Percentiles rank a stretch among this genome's conserved stretches.
Conservation (phyloP, 2,797 vertebrate genomes). For the Urosaurus nigricauda region DNA sequence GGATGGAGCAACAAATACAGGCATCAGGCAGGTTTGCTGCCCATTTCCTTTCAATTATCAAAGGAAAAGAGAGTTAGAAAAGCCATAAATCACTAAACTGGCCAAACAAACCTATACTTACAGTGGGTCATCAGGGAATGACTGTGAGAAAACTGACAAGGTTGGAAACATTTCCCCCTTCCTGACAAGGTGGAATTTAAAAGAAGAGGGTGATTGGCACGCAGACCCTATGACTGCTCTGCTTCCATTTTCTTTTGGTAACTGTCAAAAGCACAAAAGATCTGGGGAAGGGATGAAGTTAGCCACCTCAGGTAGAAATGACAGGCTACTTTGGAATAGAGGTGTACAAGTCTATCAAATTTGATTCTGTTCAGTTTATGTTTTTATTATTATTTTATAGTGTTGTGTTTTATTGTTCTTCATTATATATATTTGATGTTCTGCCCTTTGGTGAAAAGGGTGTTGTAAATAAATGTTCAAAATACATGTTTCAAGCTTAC, state of each 20-base stretch:
- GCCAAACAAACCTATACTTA: neutral
- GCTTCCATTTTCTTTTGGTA: neutral
- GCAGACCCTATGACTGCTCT: neutral
- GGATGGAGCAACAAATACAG: neutral
- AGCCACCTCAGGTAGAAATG: neutral
- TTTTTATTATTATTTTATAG: too few relatives aligned
- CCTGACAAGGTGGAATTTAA: neutral
- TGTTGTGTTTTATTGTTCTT: too few relatives aligned
- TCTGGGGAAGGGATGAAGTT: neutral
- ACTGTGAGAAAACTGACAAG: neutral
- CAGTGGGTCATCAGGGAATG: neutral
- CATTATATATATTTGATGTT: too few relatives aligned
- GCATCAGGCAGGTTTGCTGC: neutral
- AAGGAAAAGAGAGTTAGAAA: conserved; percentile 10
- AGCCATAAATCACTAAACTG: neutral
- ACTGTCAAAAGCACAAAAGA: neutral
- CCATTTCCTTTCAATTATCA: conserved; percentile 27
- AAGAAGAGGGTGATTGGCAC: neutral
- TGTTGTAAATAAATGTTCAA: too few relatives aligned
- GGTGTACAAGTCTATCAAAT: too few relatives aligned
- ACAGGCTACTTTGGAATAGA: neutral
- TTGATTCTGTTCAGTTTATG: too few relatives aligned
- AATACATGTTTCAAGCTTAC: too few relatives aligned
- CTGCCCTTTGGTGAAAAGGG: too few relatives aligned
- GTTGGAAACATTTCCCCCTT: neutral